Evolutionary conservation across 2,888 invertebrate species (phyloP).

Genomic region (Drosophila sordidula): DNA sequence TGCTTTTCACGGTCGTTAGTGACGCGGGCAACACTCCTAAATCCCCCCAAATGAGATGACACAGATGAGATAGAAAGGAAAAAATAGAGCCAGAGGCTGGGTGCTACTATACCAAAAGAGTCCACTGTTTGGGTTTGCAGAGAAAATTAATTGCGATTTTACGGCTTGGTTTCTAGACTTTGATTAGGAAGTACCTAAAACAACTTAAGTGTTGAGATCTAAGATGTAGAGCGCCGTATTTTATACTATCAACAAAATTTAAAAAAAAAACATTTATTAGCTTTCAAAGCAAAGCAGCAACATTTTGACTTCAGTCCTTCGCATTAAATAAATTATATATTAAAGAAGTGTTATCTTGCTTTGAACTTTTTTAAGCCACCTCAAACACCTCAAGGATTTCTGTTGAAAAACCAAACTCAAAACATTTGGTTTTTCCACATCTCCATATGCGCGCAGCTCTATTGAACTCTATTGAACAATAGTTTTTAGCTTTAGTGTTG

Average conservation of each 20-base stretch:
- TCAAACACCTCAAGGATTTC: constrained; percentile 48
- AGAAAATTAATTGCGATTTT: not conserved
- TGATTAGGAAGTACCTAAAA: not conserved
- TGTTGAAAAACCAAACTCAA: constrained; percentile 21
- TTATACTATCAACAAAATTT: not conserved
- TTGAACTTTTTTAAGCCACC: not conserved
- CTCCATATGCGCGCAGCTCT: not conserved
- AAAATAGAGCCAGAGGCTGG: constrained; percentile 9
- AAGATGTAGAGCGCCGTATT: not conserved
- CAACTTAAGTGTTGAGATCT: too few species aligned
- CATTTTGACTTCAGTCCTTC: constrained; percentile 3
- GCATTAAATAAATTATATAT: constrained; percentile 6
- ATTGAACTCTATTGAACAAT: constrained; percentile 23
- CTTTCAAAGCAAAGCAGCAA: not conserved
- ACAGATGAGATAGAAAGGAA: constrained; percentile 17
- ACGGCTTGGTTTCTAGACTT: not conserved
- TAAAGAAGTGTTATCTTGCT: not conserved
- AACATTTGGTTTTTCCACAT: constrained; percentile 49
- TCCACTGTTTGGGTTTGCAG: not conserved
- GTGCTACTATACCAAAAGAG: not conserved
- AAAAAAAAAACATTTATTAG: too few species aligned
- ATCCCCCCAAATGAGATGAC: constrained; percentile 13
- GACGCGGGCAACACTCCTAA: constrained; percentile 37
- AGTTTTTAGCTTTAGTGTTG: constrained; percentile 13
- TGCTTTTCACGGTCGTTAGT: constrained; percentile 76